phyloP scores from a whole-genome alignment of 2,113 vertebrate genomes.

The Podiceps cristatus region DNA sequence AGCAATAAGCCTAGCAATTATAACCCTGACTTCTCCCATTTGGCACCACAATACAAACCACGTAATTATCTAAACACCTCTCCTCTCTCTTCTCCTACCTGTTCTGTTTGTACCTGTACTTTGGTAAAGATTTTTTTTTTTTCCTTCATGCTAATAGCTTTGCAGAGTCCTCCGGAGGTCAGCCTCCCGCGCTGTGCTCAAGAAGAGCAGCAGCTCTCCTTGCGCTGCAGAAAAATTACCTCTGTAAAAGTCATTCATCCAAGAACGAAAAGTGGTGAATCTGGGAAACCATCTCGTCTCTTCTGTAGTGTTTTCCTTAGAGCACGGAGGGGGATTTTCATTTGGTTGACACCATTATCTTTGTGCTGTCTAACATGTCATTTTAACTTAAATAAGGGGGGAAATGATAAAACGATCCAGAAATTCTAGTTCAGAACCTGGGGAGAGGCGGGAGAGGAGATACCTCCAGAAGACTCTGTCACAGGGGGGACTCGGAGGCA shows the following conservation, averaged over 20 bases:
- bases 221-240: neutral
- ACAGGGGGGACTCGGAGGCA: fast-evolving
- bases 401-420: neutral
- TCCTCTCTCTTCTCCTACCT: neutral
- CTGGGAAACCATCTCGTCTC: neutral
- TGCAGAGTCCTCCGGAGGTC: neutral
- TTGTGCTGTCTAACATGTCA: neutral
- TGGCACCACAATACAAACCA: neutral
- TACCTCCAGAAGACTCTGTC: neutral
- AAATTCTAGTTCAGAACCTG: neutral
- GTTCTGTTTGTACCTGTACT: neutral
- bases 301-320: neutral
- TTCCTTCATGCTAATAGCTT: neutral
- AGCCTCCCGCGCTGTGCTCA: neutral
- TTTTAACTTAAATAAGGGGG: neutral
- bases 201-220: neutral
- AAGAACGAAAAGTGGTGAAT: neutral
- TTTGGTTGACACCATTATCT: neutral
- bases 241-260: neutral
- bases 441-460: neutral
- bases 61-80: neutral
- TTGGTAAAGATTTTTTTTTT: neutral
- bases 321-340: neutral
- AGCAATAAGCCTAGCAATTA: neutral
- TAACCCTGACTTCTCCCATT: neutral